A percentile compares a stretch with the other conserved stretches of the same genome.
Conservation (phyloP, 30 jellyfish, hydroid and myxozoan species). For the Aurelia sp. region DNA sequence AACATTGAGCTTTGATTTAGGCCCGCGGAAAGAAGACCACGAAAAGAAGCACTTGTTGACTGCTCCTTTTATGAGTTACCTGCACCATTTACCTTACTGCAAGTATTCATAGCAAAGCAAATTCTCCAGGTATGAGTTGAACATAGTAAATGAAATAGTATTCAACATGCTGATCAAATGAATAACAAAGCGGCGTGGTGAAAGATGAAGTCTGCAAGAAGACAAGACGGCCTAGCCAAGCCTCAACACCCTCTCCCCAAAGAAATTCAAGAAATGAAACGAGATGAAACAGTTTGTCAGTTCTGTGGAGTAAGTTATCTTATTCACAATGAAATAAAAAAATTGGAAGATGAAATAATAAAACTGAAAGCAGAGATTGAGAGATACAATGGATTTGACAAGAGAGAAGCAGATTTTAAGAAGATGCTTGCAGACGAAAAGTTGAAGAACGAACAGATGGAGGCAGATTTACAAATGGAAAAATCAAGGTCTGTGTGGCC, state of each 20-base stretch:
- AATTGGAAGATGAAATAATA: constrained; percentile 68
- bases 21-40: too few species aligned
- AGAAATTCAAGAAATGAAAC: constrained; percentile 71
- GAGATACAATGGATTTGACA: constrained; percentile 31
- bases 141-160: too few species aligned
- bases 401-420: constrained; percentile 22
- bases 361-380: constrained; percentile 53
- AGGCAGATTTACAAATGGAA: not conserved
- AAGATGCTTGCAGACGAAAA: not conserved
- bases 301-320: constrained; percentile 94
- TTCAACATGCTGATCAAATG: too few species aligned
- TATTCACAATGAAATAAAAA: constrained; percentile 88
- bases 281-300: constrained; percentile 91
- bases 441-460: not conserved
- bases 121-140: too few species aligned
- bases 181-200: too few species aligned
- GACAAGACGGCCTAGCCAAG: constrained; percentile 24
- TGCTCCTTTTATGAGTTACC: too few species aligned
- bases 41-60: too few species aligned
- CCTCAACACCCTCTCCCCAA: constrained; percentile 95
- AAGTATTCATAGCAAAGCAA: too few species aligned
- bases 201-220: too few species aligned
- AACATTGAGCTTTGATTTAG: too few species aligned
- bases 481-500: constrained; percentile 1
- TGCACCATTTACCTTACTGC: too few species aligned